A percentile compares a stretch with the other conserved stretches of the same genome.
Evolutionary conservation across 2,113 vertebrate species (phyloP).

Genomic region (Macaca mulatta): DNA sequence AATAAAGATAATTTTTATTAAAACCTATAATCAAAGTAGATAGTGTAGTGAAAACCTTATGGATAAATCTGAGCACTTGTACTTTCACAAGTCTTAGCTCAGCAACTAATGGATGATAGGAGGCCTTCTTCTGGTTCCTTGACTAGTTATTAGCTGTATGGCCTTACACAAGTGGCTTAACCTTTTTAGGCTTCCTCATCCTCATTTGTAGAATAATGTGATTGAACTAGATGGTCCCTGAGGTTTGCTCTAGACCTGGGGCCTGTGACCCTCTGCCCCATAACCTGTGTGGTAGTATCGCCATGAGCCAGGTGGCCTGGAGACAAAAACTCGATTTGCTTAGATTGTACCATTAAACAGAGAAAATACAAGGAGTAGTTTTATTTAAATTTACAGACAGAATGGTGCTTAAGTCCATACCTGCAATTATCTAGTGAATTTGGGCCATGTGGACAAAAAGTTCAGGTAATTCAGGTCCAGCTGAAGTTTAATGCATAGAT

Average conservation of each 20-base stretch:
- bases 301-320: neutral
- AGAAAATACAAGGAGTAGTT: neutral
- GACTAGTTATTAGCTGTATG: neutral
- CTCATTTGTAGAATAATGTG: neutral
- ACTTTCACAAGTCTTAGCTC: neutral
- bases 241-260: neutral
- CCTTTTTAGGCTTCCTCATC: neutral
- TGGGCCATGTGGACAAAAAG: neutral
- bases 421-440: neutral
- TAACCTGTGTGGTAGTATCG: neutral
- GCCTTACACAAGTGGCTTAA: neutral
- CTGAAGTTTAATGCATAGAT: neutral
- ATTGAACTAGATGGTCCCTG: neutral
- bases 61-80: neutral
- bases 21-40: neutral
- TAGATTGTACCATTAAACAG: neutral
- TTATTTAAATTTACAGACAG: neutral
- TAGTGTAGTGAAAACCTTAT: neutral
- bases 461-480: neutral
- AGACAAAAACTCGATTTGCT: neutral
- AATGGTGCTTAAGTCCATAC: neutral
- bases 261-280: neutral
- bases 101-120: neutral
- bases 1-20: neutral
- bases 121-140: neutral